Percentiles rank a stretch among this genome's conserved stretches.
Evolutionary conservation across 2,888 invertebrate species (phyloP).

Genomic region (Mesochorus sp.): DNA sequence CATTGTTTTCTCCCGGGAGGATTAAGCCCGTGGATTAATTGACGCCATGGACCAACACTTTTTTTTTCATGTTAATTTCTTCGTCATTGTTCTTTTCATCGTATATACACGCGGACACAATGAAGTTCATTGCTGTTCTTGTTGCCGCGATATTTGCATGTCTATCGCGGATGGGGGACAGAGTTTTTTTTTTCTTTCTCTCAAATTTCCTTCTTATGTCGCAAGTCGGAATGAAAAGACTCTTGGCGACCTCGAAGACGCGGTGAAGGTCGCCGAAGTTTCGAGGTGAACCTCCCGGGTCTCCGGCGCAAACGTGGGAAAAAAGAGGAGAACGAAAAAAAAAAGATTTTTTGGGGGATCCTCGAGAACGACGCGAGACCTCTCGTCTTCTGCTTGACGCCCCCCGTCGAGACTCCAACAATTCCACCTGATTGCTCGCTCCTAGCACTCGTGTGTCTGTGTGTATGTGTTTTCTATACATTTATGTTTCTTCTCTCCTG

Average conservation of each 20-base stretch:
- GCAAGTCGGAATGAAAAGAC: conserved; percentile 40
- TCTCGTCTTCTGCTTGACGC: conserved; percentile 65
- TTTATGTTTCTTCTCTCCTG: conserved; percentile 50
- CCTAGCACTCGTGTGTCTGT: background rate
- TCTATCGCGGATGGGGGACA: background rate
- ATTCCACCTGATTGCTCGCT: conserved; percentile 80
- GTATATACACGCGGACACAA: background rate
- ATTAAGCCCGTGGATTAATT: background rate
- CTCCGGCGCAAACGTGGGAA: conserved; percentile 71
- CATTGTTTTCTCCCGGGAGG: conserved; percentile 22
- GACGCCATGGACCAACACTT: background rate
- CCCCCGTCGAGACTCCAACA: conserved; percentile 76
- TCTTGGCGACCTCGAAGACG: conserved; percentile 48
- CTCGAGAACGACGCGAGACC: conserved; percentile 31
- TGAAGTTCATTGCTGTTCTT: background rate
- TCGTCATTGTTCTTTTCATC: conserved; percentile 1
- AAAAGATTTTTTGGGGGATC: conserved; percentile 44
- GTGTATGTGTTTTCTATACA: conserved; percentile 32
- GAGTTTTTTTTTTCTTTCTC: conserved; percentile 10
- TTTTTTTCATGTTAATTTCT: background rate
- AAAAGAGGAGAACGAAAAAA: too few species aligned
- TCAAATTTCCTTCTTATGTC: conserved; percentile 62
- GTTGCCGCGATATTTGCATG: background rate
- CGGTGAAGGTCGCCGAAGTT: conserved; percentile 30
- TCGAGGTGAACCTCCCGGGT: background rate